Percentiles rank a stretch among this genome's conserved stretches.
Conservation (phyloP, 2,888 invertebrate genomes). For the Nemotelus pantherinus region DNA sequence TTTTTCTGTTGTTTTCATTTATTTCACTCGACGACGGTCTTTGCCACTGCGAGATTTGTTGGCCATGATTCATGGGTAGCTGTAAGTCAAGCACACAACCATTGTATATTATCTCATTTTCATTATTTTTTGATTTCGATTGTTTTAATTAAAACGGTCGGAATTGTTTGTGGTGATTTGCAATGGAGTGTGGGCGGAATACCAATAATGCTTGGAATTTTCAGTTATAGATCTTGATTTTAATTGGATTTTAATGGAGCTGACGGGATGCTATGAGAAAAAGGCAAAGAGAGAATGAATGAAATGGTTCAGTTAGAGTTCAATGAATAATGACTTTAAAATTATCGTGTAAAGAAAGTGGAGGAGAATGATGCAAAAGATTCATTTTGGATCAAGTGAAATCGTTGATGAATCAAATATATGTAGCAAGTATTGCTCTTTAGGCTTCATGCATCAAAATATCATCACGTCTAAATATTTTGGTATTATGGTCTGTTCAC, state of each 20-base stretch:
- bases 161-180: background rate
- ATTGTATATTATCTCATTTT: background rate
- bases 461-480: no score
- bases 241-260: conserved; percentile 6
- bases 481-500: no score
- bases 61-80: background rate
- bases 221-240: background rate
- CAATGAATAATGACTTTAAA: no score
- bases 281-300: no score
- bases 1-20: conserved; percentile 8
- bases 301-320: no score
- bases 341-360: no score
- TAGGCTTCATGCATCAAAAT: no score
- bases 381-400: no score
- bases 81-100: background rate
- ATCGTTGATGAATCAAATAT: no score
- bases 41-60: background rate
- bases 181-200: background rate
- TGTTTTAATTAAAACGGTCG: conserved; percentile 11
- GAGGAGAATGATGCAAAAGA: no score
- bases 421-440: no score
- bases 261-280: no score
- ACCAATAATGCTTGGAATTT: background rate
- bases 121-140: conserved; percentile 6
- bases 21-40: background rate